These are phyloP conservation scores for Vulpes ferrilata DNA, from an alignment of 2,113 vertebrate species.

Conservation along the genomic window DNA sequence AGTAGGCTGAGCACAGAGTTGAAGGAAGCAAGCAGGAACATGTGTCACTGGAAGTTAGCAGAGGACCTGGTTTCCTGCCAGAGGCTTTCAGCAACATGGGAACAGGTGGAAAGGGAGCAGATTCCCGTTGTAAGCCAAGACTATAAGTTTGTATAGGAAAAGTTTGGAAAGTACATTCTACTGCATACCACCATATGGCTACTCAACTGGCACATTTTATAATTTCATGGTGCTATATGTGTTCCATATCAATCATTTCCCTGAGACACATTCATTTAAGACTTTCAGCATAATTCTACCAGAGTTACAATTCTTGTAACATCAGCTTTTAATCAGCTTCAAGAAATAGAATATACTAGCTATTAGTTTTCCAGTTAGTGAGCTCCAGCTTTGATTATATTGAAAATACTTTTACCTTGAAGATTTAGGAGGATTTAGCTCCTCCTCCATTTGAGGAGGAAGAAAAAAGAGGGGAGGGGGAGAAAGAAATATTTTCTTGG, in stretches of 20 bases:
- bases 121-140: conserved; percentile 51
- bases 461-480: too few relatives aligned
- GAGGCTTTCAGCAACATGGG: conserved; percentile 36
- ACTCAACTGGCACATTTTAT: conserved; percentile 30
- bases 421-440: neutral
- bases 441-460: neutral
- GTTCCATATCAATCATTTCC: conserved; percentile 33
- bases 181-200: conserved; percentile 67
- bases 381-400: neutral
- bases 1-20: neutral
- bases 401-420: conserved; percentile 28
- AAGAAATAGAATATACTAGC: neutral
- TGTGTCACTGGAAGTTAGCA: conserved; percentile 35
- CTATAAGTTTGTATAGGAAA: conserved; percentile 43
- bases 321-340: conserved; percentile 34
- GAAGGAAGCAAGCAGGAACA: neutral
- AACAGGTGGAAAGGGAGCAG: conserved; percentile 66
- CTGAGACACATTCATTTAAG: neutral
- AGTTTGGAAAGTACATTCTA: conserved; percentile 62
- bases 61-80: conserved; percentile 59
- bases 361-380: neutral
- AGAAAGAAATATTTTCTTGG: too few relatives aligned
- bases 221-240: neutral
- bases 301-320: conserved; percentile 20
- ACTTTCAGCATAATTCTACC: neutral